Evolutionary conservation across 2,797 vertebrate species (phyloP).

Genomic region (Squalus acanthias): DNA sequence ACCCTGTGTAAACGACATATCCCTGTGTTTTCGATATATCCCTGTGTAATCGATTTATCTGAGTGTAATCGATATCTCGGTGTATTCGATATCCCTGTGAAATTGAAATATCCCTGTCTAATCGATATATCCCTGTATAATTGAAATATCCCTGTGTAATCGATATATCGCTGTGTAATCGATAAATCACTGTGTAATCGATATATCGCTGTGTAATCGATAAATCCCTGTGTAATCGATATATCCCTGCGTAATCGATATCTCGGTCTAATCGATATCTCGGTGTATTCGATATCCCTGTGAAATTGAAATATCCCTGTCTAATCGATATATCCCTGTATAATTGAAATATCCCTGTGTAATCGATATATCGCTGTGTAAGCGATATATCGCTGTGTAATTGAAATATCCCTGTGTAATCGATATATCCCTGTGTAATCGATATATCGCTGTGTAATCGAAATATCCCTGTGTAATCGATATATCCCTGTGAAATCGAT

Average conservation of each 20-base stretch:
- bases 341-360: background rate
- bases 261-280: background rate
- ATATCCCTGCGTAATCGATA: background rate
- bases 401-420: background rate
- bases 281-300: no score
- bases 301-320: no score
- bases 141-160: no score
- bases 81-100: background rate
- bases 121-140: no score
- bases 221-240: background rate
- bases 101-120: no score
- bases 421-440: background rate
- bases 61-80: no score
- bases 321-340: no score
- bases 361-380: background rate
- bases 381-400: background rate
- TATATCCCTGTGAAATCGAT: background rate
- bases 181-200: no score
- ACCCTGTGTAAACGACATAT: no score
- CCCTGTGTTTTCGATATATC: background rate
- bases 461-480: background rate
- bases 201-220: background rate
- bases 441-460: background rate
- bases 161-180: no score
- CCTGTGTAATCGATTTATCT: no score